Evolutionary conservation across 1,140 invertebrate genomes (phyloP), one percentile per base, ranked within the genome.

Genomic region (Zelostemma sp.): DNA sequence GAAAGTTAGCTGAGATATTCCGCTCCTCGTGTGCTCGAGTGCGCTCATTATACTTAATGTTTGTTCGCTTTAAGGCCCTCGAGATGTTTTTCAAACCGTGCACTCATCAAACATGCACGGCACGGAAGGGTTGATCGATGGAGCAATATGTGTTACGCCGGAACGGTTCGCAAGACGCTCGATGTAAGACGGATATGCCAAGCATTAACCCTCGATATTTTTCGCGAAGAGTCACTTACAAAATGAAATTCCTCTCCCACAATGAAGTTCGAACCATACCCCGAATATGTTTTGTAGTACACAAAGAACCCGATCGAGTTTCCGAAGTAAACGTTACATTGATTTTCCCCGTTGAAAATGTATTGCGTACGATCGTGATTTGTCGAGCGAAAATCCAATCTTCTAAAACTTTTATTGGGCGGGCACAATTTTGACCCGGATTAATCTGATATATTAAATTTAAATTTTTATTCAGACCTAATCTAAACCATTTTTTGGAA

Each of bases 71-170:
- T 55, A 60, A 66, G 45, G 33, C 40, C 41, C 56, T 58, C 50
- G 49, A 60, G 57, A 61, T 60, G 45, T 40, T 38, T 49, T 18
- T 50, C 15, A 56, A 50, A 56, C 51, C 47, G 25, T 49, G 49
- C 41, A 41, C 53, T 60, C 51, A 66, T 66, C 48, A 67, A 49
- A 61, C 48, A 67, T 61, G 65, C 65, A 58, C 33, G 17, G 65
- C 65, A 62, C 65, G 58, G 57, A 61, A 61, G 65, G 49, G 53
- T 68, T 68, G 65, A 68, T 68, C 65, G 65, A 68, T 68, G 65
- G 41, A 19, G 54, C 58, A 61, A 68, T 68, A 68, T 62, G 48
- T 68, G 57, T 57, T 60, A 67, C 57, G 56, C 33, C 41, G 38
- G 38, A 48, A 67, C 56, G 33, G 58, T 53, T 62, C 46, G 47